Conservation (phyloP, 2,888 invertebrate genomes). For the Halocaridina rubra region DNA sequence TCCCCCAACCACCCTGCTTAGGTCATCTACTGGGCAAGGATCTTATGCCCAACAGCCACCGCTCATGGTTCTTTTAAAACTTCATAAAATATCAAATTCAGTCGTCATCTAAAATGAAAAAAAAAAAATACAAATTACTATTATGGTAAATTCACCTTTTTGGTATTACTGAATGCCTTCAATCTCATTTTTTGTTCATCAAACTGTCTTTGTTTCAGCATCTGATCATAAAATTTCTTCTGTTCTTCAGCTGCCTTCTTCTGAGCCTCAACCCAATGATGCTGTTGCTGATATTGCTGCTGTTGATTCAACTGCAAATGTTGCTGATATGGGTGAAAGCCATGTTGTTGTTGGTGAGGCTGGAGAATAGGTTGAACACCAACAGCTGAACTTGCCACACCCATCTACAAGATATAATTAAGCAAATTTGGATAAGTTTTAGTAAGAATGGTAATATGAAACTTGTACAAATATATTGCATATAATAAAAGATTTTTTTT, state of each 20-base stretch:
- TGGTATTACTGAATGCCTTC: conserved; percentile 30
- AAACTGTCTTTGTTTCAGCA: conserved; percentile 58
- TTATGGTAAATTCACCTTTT: conserved; percentile 42
- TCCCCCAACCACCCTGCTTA: too few relatives aligned
- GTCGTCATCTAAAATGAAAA: too few relatives aligned
- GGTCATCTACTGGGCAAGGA: too few relatives aligned
- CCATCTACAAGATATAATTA: conserved; percentile 18
- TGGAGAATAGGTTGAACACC: conserved; percentile 27
- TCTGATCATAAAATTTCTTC: conserved; percentile 39
- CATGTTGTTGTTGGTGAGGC: conserved; percentile 34
- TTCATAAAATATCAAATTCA: too few relatives aligned
- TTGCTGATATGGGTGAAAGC: conserved; percentile 13
- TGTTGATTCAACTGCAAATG: conserved; percentile 15
- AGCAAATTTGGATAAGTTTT: background rate
- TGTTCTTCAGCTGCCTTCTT: conserved; percentile 46
- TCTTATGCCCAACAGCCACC: too few relatives aligned
- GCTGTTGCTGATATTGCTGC: conserved; percentile 23
- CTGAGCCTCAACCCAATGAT: conserved; percentile 47
- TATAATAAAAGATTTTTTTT: background rate
- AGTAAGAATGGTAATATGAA: background rate
- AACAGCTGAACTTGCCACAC: conserved; percentile 19
- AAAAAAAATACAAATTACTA: background rate
- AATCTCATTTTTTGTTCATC: conserved; percentile 56
- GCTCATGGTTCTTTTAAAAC: too few relatives aligned
- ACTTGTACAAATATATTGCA: background rate